Evolutionary conservation across 1,140 invertebrate species (phyloP), one percentile per base, ranked within the genome.

Genomic region (Drosophila kanapiae): DNA sequence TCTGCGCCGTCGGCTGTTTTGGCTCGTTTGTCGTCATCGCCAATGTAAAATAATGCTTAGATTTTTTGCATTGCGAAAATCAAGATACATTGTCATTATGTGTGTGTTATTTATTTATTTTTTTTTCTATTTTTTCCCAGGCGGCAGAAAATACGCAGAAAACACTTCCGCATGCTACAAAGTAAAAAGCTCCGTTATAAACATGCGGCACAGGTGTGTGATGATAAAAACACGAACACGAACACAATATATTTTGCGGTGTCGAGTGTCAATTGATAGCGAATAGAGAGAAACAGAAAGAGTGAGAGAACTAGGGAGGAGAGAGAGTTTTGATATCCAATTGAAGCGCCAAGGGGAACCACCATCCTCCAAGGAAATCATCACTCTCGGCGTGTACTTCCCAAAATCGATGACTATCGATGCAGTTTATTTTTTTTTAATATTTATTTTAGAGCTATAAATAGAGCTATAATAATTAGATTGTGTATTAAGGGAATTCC

Each of bases 121-220:
- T 64, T 13, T 33, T 35, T 37, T n/a, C n/a, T 51, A 48, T 67
- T 59, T 77, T 77, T 80, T 83, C 79, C 65, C 78, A 75, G 80
- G 62, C 58, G 54, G 35, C 35, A 54, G 16, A 33, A 47, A 64
- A 14, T 53, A 40, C 56, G 48, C 43, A 53, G 33, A 43, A 59
- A 58, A 54, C 61, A 47, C 65, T 88, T 88, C 80, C 84, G 84
- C 80, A 80, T 80, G 57, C 68, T 76, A 42, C 40, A 38, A 13
- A 54, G 18, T 16, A 54, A 54, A 37, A 56, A 56, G 35, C 53
- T 4, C 35, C 53, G 53, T 56, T 56, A 56, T 56, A 56, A 38
- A 38, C 18, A 56, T 56, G 10, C 53, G 35, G 10, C 18, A 56
- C 53, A 56, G 53, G 53, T 56, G 53, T 56, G 53, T 56, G 53